Base-by-base conservation (phyloP, 2,113 vertebrate species). In the Sisor rabdophorus region DNA sequence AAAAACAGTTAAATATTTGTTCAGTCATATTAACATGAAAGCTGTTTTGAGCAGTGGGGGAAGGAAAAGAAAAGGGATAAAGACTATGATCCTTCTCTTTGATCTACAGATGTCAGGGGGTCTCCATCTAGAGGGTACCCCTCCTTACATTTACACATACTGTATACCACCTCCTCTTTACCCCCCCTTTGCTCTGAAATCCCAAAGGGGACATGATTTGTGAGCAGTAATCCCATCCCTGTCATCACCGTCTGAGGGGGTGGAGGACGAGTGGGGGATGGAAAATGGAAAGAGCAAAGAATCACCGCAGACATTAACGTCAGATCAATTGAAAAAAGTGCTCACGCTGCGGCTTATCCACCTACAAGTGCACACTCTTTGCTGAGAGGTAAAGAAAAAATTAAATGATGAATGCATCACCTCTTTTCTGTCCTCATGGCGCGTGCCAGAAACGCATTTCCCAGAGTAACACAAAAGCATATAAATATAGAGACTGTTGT, bases 301-400 rank as follows among this genome's bases (percentile, higher is more conserved):
- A 48, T 40, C 44, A 52, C 65, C 59, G 78, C 69, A 69, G 77
- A 72, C 77, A 75, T 79, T 84, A 78, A 79, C 78, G 73, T 85
- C 82, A 85, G 80, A 86, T 87, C 82, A 64, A 83, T 86, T 76
- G 73, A 86, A 84, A 86, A 87, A 88, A 89, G 86, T 84, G 68
- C 60, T 79, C 40, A 76, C 67, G 74, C 67, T 83, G 82, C 75
- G 56, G 80, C 71, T 79, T 65, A 64, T 64, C 73, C 65, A 64
- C 78, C 67, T 72, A 79, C 30, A n/a, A 40, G 32, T 67, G 59
- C 55, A 73, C 22, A 59, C 77, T 80, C 81, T 83, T 47, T 59
- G 50, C 44, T 60, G 47, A 70, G 55, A 64, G 20, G 47, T 44
- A 50, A 44, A 54, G 50, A 24, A 11, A 22, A 54, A 7, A 30